phyloP scores from a whole-genome alignment of 1,140 invertebrate genomes.

The Cotesia vestalis region DNA sequence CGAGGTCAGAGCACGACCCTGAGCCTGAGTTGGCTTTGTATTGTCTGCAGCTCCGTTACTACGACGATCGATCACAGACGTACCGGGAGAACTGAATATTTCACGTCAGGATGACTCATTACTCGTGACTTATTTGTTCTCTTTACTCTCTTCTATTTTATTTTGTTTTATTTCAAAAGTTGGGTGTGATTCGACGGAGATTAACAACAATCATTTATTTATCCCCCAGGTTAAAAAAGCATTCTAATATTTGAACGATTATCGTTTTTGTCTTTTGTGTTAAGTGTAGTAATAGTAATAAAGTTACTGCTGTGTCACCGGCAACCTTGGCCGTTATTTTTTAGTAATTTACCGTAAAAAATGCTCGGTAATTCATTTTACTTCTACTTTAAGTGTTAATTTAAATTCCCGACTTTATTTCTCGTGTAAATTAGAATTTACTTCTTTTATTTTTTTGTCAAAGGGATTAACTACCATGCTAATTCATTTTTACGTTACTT shows the following conservation, averaged over 20 bases:
- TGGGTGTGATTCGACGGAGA: neutral
- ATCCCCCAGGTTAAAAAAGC: too few species aligned
- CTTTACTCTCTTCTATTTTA: neutral
- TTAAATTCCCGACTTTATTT: too few species aligned
- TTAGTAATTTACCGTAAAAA: too few species aligned
- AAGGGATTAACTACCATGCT: too few species aligned
- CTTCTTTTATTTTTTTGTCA: too few species aligned
- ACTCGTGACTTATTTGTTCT: conserved; percentile 15
- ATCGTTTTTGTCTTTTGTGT: neutral
- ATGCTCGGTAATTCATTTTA: too few species aligned
- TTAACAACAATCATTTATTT: neutral
- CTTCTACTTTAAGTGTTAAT: too few species aligned
- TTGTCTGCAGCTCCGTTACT: conserved; percentile 6
- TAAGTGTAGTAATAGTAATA: neutral
- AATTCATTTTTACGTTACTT: too few species aligned
- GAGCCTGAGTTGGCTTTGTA: conserved; percentile 10
- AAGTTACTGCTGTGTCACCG: conserved; percentile 22
- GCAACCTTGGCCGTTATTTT: conserved; percentile 24
- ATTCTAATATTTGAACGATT: neutral
- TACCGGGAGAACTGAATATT: conserved; percentile 12
- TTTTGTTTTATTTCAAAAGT: neutral
- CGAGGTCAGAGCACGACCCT: conserved; percentile 15
- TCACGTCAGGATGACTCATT: conserved; percentile 18
- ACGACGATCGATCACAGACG: conserved; percentile 14
- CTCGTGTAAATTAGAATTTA: too few species aligned